Evolutionary conservation across 2,113 vertebrate species (phyloP).

Genomic region (Onychostoma macrolepis): DNA sequence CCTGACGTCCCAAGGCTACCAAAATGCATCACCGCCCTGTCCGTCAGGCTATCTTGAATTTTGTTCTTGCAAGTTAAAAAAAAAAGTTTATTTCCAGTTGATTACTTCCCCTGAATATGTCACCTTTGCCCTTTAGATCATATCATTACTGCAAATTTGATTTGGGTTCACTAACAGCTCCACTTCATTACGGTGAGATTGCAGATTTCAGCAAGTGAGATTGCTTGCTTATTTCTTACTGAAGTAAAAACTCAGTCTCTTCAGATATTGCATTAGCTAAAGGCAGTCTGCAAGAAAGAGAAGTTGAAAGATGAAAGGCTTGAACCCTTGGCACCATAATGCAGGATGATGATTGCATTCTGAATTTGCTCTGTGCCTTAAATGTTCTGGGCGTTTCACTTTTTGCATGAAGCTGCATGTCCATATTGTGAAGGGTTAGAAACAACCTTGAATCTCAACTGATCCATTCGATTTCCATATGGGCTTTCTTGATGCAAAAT

Average conservation of each 20-base stretch:
- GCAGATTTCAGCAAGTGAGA: not conserved
- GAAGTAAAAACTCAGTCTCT: not conserved
- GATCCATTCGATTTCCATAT: not conserved
- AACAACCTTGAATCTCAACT: slow-evolving; percentile 20
- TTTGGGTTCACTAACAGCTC: not conserved
- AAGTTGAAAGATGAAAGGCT: not conserved
- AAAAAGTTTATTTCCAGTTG: not conserved
- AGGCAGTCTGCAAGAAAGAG: not conserved
- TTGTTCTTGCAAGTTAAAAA: not conserved
- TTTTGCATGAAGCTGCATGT: not conserved
- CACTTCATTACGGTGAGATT: not conserved
- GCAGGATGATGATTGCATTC: not conserved
- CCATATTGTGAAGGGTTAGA: not conserved
- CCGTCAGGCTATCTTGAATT: not conserved
- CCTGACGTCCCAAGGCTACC: too few relatives aligned
- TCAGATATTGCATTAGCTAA: not conserved
- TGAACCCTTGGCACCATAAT: not conserved
- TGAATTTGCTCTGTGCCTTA: not conserved
- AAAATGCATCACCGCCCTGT: too few relatives aligned
- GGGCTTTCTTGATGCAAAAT: not conserved
- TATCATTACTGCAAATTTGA: not conserved
- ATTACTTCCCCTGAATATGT: not conserved
- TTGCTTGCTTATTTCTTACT: not conserved
- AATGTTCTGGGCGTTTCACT: not conserved
- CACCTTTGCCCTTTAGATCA: not conserved